Evolutionary conservation across 1,140 invertebrate species (phyloP).

Genomic region (Luehdorfia chinensis): DNA sequence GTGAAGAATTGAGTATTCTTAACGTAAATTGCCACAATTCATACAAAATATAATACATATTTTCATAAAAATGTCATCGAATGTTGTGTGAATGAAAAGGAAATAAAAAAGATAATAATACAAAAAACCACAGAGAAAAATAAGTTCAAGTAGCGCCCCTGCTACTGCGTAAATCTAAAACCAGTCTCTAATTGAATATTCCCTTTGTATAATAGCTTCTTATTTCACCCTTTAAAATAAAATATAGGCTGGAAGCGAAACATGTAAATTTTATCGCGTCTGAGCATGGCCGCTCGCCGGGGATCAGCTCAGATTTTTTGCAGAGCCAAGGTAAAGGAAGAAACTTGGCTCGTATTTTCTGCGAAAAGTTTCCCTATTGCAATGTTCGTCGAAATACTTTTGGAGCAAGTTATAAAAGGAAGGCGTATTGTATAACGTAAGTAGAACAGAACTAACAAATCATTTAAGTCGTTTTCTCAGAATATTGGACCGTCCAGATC

Average conservation of each 20-base stretch:
- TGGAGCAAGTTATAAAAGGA: constrained; percentile 59
- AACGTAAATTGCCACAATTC: neutral
- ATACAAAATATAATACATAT: neutral
- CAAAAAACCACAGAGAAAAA: constrained; percentile 38
- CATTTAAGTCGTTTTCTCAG: constrained; percentile 36
- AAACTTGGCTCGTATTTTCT: constrained; percentile 69
- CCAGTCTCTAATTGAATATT: constrained; percentile 74
- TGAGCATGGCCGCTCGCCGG: constrained; percentile 40
- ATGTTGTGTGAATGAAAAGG: constrained; percentile 24
- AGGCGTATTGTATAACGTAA: constrained; percentile 42
- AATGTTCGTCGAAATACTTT: constrained; percentile 63
- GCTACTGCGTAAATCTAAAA: constrained; percentile 63
- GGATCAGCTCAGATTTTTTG: constrained; percentile 58
- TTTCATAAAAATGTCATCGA: constrained; percentile 23
- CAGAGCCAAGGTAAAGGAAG: constrained; percentile 51
- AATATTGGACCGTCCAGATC: constrained; percentile 31
- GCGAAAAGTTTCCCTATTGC: constrained; percentile 62
- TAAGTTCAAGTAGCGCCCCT: constrained; percentile 45
- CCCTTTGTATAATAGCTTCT: constrained; percentile 66
- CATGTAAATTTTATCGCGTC: constrained; percentile 74
- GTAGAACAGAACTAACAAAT: constrained; percentile 51
- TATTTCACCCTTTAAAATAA: constrained; percentile 74
- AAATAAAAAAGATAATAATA: constrained; percentile 31
- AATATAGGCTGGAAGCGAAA: constrained; percentile 70
- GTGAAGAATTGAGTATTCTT: too few relatives aligned